Base-by-base conservation (phyloP, 2,113 vertebrate species). In the Toxotes chatareus region DNA sequence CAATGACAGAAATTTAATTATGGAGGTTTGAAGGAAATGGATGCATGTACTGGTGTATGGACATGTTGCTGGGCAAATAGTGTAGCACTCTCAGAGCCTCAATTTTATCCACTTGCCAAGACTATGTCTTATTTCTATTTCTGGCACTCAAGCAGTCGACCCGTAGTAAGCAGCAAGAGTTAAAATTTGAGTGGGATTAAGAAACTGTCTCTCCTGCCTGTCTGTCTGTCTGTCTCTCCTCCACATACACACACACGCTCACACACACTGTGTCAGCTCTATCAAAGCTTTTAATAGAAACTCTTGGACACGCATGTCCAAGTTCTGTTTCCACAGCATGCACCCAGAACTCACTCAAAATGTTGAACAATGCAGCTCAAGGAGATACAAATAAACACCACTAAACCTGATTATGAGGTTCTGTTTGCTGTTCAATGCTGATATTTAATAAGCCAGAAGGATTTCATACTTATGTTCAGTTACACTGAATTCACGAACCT, bases 51-150 rank as follows among this genome's bases (percentile, higher is more conserved):
- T 36, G 4, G 71, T 11, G 3, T n/a, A 1, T 51, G 42, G 1
- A 27, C 27, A 27, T 27, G 27, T 27, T 27, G 27, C 27, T 27
- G 27, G 27, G 27, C 27, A 27, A 27, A 27, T 27, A 27, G 27
- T 27, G 27, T 27, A 27, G 27, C 27, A 27, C 1, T 27, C 27
- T 27, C 27, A 27, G 27, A 27, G 27, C 27, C 27, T 27, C 27
- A 11, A 7, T 62, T 21, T 53, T n/a, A 60, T 62, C 32, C 40
- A n/a, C 27, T 44, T 47, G 23, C 49, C 17, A 38, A 46, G 56
- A 40, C 31, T 7, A 7, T 44, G 7, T 69, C 38, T n/a, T 61
- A n/a, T 71, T 49, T 85, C 86, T 85, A 80, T 77, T 88, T 80
- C n/a, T 83, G 75, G 44, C 59, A 46, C 27, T 4, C 1, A 16